Conservation (phyloP, 35 echinoderm and acorn worm genomes). For the Hemicentrotus pulcherrimus region DNA sequence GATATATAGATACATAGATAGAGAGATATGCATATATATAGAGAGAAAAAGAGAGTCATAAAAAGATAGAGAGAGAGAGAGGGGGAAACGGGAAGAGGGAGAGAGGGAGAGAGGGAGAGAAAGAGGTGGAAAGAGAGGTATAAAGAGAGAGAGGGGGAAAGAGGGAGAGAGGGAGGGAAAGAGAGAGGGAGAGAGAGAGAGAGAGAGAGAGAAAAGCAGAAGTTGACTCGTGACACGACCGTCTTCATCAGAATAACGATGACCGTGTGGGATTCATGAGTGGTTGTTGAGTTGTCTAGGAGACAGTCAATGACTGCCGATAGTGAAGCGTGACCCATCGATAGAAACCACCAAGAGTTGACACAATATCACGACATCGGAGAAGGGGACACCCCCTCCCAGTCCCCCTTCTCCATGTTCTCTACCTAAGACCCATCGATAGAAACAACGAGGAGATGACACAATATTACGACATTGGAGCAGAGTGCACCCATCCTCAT, state of each 20-base stretch:
- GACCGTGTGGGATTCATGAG: constrained; percentile 7
- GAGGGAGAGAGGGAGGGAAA: neutral
- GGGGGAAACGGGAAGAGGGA: no score
- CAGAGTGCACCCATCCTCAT: neutral
- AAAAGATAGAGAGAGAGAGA: neutral
- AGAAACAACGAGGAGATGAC: no score
- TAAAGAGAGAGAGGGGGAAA: neutral
- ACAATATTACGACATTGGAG: no score
- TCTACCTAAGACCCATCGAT: no score
- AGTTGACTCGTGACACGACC: neutral
- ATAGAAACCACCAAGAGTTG: neutral
- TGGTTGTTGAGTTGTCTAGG: neutral
- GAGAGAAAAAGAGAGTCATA: no score
- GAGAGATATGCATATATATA: no score
- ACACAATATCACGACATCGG: neutral
- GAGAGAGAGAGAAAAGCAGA: neutral
- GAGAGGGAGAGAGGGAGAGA: neutral
- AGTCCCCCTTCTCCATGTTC: no score
- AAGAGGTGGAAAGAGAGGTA: neutral
- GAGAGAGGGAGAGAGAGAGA: neutral
- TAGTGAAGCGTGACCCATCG: neutral
- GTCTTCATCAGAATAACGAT: neutral
- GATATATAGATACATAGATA: no score
- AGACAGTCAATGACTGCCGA: constrained; percentile 9
- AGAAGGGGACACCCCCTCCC: neutral